A percentile compares a stretch with the other conserved stretches of the same genome.
These are phyloP conservation scores for Caenorhabditis sp. DNA, from an alignment of 2,888 invertebrate genomes.

Conservation along the genomic window DNA sequence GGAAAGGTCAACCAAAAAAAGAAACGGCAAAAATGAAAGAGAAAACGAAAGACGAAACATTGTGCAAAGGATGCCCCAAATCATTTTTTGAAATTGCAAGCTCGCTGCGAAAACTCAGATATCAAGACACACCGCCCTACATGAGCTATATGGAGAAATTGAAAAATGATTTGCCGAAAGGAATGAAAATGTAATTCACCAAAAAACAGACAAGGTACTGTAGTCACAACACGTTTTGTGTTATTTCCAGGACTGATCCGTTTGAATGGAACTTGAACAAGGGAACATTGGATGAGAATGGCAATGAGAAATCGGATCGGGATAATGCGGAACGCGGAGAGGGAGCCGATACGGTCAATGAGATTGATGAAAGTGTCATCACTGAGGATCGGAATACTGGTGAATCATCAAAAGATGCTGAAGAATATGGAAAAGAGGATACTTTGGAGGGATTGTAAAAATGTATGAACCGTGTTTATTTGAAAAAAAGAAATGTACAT, in stretches of 20 bases:
- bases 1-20: slow-evolving; percentile 59
- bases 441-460: slow-evolving; percentile 45
- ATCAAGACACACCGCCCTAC: slow-evolving; percentile 55
- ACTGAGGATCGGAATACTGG: slow-evolving; percentile 43
- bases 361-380: slow-evolving; percentile 54
- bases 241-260: slow-evolving; percentile 51
- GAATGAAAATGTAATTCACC: slow-evolving; percentile 42
- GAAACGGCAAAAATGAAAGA: slow-evolving; percentile 56
- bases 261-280: slow-evolving; percentile 58
- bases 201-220: too few species aligned
- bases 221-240: background rate
- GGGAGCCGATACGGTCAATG: slow-evolving; percentile 42
- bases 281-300: slow-evolving; percentile 18
- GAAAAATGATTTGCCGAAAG: slow-evolving; percentile 44
- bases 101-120: slow-evolving; percentile 50
- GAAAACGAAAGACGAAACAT: slow-evolving; percentile 40
- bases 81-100: slow-evolving; percentile 49
- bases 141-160: slow-evolving; percentile 41
- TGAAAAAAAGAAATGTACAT: too few species aligned
- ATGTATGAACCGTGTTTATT: too few species aligned
- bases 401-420: slow-evolving; percentile 34
- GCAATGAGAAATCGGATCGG: slow-evolving; percentile 50
- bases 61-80: slow-evolving; percentile 52
- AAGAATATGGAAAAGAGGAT: slow-evolving; percentile 58
- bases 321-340: slow-evolving; percentile 46